Percentiles rank a stretch among this genome's conserved stretches.
These are phyloP conservation scores for Latrodectus geometricus DNA, from an alignment of 1,140 invertebrate genomes.

Conservation along the genomic window DNA sequence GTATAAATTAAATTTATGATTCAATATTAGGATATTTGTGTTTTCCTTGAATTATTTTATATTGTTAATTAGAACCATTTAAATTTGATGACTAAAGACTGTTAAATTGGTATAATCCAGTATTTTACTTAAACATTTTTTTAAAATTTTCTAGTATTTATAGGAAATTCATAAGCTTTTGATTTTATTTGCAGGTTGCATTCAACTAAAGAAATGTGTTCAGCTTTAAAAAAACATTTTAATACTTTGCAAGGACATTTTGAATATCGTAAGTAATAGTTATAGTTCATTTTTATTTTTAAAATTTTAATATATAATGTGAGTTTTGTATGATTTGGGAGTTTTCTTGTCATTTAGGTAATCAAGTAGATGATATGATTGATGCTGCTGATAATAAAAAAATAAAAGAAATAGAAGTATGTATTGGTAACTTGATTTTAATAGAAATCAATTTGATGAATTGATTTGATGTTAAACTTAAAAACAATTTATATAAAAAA, in stretches of 20 bases:
- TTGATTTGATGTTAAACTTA: not conserved
- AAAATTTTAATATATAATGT: not conserved
- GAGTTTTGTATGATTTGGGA: not conserved
- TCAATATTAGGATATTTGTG: too few relatives aligned
- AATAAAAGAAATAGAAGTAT: slow-evolving; percentile 30
- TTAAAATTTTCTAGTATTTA: too few relatives aligned
- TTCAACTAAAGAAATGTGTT: slow-evolving; percentile 40
- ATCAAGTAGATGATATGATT: slow-evolving; percentile 30
- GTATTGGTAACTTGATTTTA: not conserved
- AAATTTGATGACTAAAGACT: too few relatives aligned
- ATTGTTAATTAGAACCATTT: too few relatives aligned
- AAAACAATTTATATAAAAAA: not conserved
- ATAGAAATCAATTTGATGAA: not conserved
- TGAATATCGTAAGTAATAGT: slow-evolving; percentile 30
- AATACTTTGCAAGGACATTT: slow-evolving; percentile 25
- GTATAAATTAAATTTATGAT: too few relatives aligned
- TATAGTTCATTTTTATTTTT: not conserved
- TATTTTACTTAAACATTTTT: too few relatives aligned
- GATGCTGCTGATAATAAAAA: slow-evolving; percentile 31
- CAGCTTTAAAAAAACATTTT: slow-evolving; percentile 39
- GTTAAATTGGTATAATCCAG: too few relatives aligned
- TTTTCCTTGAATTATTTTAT: too few relatives aligned
- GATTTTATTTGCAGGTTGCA: slow-evolving; percentile 23
- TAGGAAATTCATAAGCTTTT: not conserved
- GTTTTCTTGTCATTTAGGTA: slow-evolving; percentile 6